These are phyloP conservation scores for Parazoanthus swiftii DNA, from an alignment of 92 coral and sea anemone species.

Conservation along the genomic window DNA sequence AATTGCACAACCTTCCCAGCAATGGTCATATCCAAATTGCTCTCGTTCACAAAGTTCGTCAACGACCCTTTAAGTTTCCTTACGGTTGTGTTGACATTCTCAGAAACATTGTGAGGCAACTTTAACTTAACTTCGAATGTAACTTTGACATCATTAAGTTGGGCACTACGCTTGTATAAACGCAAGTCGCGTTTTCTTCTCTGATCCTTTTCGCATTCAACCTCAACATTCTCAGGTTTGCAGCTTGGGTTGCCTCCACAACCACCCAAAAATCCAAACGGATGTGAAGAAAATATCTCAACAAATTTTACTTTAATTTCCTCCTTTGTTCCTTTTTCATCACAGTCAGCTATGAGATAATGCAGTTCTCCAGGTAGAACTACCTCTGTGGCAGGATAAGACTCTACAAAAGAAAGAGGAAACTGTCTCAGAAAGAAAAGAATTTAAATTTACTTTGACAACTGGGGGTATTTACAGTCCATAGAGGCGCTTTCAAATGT, in stretches of 20 bases:
- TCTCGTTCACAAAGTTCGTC: constrained; percentile 35
- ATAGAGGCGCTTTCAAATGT: too few relatives aligned
- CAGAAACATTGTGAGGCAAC: constrained; percentile 25
- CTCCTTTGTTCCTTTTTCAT: constrained; percentile 25
- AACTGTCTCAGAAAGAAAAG: too few relatives aligned
- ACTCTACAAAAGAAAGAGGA: background rate
- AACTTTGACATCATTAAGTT: background rate
- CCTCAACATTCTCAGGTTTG: constrained; percentile 39
- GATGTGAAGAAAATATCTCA: background rate
- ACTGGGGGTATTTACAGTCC: too few relatives aligned
- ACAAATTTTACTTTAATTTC: constrained; percentile 31
- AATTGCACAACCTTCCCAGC: constrained; percentile 39
- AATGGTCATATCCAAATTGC: constrained; percentile 45
- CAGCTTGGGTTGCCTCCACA: constrained; percentile 23
- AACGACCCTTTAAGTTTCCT: constrained; percentile 30
- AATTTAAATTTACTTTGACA: too few relatives aligned
- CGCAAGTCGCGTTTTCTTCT: constrained; percentile 33
- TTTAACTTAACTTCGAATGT: constrained; percentile 27
- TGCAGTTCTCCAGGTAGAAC: constrained; percentile 32
- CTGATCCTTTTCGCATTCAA: constrained; percentile 38
- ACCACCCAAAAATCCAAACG: constrained; percentile 32
- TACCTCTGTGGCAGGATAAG: background rate
- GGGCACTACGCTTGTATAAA: background rate
- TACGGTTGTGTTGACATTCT: constrained; percentile 43
- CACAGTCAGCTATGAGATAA: constrained; percentile 35